Base-by-base conservation (phyloP, 2,797 vertebrate genomes). In the Spinus olivaceus region DNA sequence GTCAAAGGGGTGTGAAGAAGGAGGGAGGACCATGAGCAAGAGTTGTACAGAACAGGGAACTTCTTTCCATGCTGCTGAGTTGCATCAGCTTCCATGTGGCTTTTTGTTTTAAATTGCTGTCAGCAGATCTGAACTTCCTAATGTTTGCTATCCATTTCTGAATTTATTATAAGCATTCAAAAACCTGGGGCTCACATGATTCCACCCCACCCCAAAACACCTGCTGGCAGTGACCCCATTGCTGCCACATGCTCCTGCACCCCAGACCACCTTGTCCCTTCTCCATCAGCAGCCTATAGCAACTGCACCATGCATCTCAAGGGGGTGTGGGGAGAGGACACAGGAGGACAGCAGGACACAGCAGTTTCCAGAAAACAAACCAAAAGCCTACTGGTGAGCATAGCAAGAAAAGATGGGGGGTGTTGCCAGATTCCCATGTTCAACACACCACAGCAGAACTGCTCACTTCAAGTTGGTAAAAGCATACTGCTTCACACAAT, bases 301-400 rank as follows among this genome's bases (percentile, higher is more conserved):
- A 47, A 56, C 3, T 44, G 39, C 25, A 22, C 23, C 28, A 37
- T 3, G 17, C n/a, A 37, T 15, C 12, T 67, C 65, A 77, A 24
- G 30, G 2, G 6, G 2, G 12, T 2, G 15, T 16, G 22, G 18
- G 25, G 10, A 20, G 19, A 80, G 39, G 50, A 76, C 2, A 47
- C 0, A 1, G 16, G 28, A 71, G 37, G 41, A 49, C 50, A 66
- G 41, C 12, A 54, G 23, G 47, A 70, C 14, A 59, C 0, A 0
- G 35, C 60, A 50, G 28, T 19, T 66, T 80, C n/a, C 39, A 70
- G 14, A 11, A 9, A 54, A 60, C 42, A 57, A 21, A 46, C 24
- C 23, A 53, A 64, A 39, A 51, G 23, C 57, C 32, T 41, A 19
- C 42, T 17, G 28, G 20, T 7, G 2, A 77, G 37, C 47, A 44